Conservation (phyloP, 2,113 vertebrate genomes). For the Myanophis thanlyinensis region DNA sequence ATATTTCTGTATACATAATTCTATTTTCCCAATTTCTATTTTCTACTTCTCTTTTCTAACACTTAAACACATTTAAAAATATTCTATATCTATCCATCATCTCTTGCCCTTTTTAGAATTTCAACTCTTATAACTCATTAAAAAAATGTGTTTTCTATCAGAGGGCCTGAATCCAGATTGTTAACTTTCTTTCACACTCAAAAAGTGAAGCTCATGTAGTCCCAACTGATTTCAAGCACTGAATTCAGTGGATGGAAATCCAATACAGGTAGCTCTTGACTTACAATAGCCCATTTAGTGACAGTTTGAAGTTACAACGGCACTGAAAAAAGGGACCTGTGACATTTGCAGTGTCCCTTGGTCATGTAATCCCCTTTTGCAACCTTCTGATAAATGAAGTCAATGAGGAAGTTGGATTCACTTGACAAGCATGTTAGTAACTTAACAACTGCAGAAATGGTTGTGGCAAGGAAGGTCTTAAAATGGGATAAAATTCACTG, state of each 20-base stretch:
- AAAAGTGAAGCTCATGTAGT: neutral
- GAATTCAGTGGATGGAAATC: neutral
- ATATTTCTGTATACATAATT: too few species aligned
- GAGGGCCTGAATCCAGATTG: neutral
- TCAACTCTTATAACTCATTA: too few species aligned
- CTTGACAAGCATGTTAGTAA: neutral
- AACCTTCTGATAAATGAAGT: neutral
- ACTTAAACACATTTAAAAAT: too few species aligned
- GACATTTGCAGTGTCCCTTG: too few species aligned
- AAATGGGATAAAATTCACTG: neutral
- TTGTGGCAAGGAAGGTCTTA: neutral
- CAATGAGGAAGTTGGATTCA: too few species aligned
- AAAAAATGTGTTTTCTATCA: neutral
- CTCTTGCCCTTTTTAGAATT: too few species aligned
- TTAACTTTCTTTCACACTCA: neutral
- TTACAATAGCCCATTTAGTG: neutral
- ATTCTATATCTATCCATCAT: too few species aligned
- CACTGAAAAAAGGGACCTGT: too few species aligned
- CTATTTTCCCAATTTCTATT: too few species aligned
- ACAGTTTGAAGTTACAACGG: neutral
- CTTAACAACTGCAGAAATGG: neutral
- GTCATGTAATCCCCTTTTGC: neutral
- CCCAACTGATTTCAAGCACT: neutral
- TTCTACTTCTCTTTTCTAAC: too few species aligned
- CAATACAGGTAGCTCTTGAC: neutral